Conservation (phyloP, 2,113 vertebrate species). For the Callionymus lyra region DNA sequence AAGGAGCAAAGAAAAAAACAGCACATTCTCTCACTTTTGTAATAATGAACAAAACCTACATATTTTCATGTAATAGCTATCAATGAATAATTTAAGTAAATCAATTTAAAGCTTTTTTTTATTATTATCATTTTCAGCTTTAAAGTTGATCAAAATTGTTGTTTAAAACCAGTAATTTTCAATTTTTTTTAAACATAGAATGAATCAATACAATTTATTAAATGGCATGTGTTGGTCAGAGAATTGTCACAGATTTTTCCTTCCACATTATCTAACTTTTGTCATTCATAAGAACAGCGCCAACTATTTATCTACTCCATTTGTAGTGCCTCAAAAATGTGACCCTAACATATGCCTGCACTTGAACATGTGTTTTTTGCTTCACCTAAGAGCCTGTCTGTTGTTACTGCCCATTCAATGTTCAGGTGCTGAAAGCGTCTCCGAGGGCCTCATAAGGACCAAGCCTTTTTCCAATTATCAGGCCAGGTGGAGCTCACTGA, state of each 20-base stretch:
- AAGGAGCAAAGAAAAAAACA: too few relatives aligned
- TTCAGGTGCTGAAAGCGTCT: constrained; percentile 45
- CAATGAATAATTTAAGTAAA: too few relatives aligned
- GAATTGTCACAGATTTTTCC: constrained; percentile 17
- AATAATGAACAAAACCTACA: too few relatives aligned
- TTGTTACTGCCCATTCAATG: constrained; percentile 19
- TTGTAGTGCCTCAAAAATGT: constrained; percentile 18
- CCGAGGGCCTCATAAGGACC: constrained; percentile 28
- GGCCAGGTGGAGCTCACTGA: constrained; percentile 22
- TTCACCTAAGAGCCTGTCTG: constrained; percentile 30
- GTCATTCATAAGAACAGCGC: constrained; percentile 20
- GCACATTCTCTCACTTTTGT: too few relatives aligned
- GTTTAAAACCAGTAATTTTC: too few relatives aligned
- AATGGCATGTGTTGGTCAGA: constrained; percentile 18
- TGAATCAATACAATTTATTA: too few relatives aligned
- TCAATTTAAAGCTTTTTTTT: too few relatives aligned
- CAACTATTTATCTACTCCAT: constrained; percentile 12
- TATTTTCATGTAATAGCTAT: too few relatives aligned
- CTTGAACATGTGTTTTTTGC: constrained; percentile 9
- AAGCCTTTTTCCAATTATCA: constrained; percentile 44
- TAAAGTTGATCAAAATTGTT: too few relatives aligned
- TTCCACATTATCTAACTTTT: constrained; percentile 21
- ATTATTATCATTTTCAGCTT: too few relatives aligned
- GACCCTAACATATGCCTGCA: constrained; percentile 8
- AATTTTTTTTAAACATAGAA: too few relatives aligned